Base-by-base conservation (phyloP, 2,797 vertebrate species). In the Catostomus latipinnis region DNA sequence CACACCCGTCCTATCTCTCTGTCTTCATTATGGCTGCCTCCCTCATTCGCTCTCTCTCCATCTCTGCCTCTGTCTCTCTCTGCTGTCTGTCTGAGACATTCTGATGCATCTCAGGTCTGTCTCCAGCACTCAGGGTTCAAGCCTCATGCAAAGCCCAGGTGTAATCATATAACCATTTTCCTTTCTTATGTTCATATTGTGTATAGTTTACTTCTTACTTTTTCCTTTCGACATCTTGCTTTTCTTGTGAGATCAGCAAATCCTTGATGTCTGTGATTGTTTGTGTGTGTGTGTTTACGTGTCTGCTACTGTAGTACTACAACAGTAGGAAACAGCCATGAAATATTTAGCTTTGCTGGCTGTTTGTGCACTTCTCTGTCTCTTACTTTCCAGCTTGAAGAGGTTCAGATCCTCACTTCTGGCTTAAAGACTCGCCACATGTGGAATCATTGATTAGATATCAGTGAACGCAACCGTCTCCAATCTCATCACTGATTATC, bases 11-110 rank as follows among this genome's bases (percentile, higher is more conserved):
- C 78, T 72, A 62, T 70, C 77, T 72, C 78, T 84, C 85, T 82
- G 78, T 81, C 78, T 86, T 81, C 81, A 85, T 85, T 83, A 82
- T 76, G 80, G 54, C 56, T 14, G 61, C 56, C 76, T 82, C 71
- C 49, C 72, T 85, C 71, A 63, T 61, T 81, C 71, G 3, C 45
- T 65, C 8, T n/a, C 68, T 68, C 65, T 68, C 78, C 53, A 50
- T 48, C 74, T 70, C 70, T 34, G 34, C 4, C 34, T 34, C 2
- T 71, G 46, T 66, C 60, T 70, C 56, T 53, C 53, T 58, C 34
- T 65, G 16, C 62, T 61, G 54, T 65, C 45, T 56, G 57, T 34
- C 34, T 34, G 34, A 71, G 43, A 73, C 53, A 67, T 66, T 80
- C 45, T 73, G 78, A 73, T 52, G 43, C 34, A 79, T 79, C 45